Percentiles rank a stretch among this genome's conserved stretches.
Evolutionary conservation across 1,140 invertebrate species (phyloP).

Genomic region (Drosophila subpulchrella): DNA sequence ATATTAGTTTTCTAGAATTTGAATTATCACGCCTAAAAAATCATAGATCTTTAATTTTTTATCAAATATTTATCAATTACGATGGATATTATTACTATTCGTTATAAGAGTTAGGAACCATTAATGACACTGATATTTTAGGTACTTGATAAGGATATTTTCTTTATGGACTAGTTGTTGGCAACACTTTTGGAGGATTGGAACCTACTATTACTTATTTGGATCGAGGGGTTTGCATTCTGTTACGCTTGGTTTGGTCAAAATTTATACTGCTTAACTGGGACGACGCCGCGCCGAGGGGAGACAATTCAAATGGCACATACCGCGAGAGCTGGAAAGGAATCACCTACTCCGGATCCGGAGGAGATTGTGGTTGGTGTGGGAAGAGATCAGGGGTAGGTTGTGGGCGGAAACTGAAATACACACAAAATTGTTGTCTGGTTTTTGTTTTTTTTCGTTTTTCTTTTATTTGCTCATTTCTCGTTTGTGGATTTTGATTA

Average conservation of each 20-base stretch:
- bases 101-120: too few species aligned
- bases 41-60: too few species aligned
- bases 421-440: constrained; percentile 70
- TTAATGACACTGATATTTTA: background rate
- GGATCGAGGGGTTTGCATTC: constrained; percentile 3
- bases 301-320: constrained; percentile 81
- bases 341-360: constrained; percentile 27
- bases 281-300: constrained; percentile 55
- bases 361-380: background rate
- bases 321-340: constrained; percentile 67
- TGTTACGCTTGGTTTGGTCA: constrained; percentile 56
- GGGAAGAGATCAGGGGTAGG: background rate
- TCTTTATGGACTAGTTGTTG: constrained; percentile 4
- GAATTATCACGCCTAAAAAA: too few species aligned
- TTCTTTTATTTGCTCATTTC: constrained; percentile 83
- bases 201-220: constrained; percentile 15
- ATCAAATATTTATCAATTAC: too few species aligned
- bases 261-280: constrained; percentile 53
- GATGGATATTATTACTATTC: too few species aligned
- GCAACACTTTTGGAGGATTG: constrained; percentile 22
- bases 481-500: constrained; percentile 80
- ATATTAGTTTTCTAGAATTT: too few species aligned
- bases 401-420: constrained; percentile 55
- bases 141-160: background rate
- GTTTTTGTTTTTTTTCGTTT: constrained; percentile 55